Conservation (phyloP, 2,113 vertebrate species). For the Naja naja region DNA sequence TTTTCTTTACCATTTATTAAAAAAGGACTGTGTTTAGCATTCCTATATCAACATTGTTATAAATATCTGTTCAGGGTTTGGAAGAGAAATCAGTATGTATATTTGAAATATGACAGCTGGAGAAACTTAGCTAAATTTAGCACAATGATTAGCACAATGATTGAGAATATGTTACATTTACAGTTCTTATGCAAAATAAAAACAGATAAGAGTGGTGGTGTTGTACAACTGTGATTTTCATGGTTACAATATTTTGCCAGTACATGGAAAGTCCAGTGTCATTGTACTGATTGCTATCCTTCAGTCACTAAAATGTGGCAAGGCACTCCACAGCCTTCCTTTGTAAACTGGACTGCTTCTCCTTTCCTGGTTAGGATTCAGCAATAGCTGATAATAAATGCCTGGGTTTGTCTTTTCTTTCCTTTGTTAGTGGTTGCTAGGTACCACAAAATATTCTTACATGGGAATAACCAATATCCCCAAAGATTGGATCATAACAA, state of each 20-base stretch:
- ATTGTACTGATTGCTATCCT: neutral
- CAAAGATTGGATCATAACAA: neutral
- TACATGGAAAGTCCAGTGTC: neutral
- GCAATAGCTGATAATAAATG: neutral
- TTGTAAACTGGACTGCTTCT: neutral
- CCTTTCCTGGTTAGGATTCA: neutral
- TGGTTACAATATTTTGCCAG: neutral
- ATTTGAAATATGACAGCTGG: neutral
- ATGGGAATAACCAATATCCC: neutral
- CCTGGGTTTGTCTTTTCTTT: too few relatives aligned
- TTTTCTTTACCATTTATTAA: constrained; percentile 9
- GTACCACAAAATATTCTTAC: neutral
- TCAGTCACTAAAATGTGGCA: neutral
- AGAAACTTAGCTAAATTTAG: neutral
- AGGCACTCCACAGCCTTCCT: neutral
- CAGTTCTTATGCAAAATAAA: neutral
- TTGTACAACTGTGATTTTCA: neutral
- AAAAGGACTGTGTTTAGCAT: constrained; percentile 5
- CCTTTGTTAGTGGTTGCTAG: neutral
- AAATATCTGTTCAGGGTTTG: constrained; percentile 41
- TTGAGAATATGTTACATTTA: neutral
- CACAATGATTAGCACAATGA: neutral
- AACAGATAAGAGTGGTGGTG: neutral
- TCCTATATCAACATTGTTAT: constrained; percentile 32
- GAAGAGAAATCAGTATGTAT: constrained; percentile 11